phyloP scores from a whole-genome alignment of 2,113 vertebrate genomes.

The Hypocryptadius cinnamomeus region DNA sequence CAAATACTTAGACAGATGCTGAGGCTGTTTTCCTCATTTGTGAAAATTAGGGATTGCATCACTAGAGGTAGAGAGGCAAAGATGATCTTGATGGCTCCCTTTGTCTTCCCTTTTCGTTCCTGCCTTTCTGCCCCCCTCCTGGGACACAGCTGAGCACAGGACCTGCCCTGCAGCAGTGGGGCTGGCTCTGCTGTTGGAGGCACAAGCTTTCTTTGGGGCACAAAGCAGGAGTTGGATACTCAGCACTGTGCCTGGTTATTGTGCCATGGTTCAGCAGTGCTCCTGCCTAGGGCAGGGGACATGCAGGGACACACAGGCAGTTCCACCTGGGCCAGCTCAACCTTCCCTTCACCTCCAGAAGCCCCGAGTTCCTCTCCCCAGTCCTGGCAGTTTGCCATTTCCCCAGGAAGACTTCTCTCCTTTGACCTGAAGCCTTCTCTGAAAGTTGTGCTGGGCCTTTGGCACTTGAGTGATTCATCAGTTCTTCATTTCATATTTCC shows the following conservation, averaged over 20 bases:
- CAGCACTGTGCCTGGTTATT: background rate
- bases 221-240: background rate
- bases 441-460: background rate
- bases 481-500: background rate
- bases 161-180: background rate
- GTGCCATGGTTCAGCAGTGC: fast-evolving
- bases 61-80: background rate
- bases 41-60: constrained; percentile 17
- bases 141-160: background rate
- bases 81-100: background rate
- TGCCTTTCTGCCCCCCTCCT: background rate
- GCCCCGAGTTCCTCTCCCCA: background rate
- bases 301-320: fast-evolving
- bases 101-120: background rate
- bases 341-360: background rate
- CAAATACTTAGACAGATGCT: background rate
- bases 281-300: background rate
- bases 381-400: background rate
- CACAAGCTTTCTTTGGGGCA: background rate
- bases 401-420: background rate
- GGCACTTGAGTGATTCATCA: background rate
- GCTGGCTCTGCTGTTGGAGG: background rate
- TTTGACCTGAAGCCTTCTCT: background rate
- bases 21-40: background rate
- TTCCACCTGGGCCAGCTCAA: background rate